These are phyloP conservation scores for Eumeta japonica DNA, from an alignment of 1,140 invertebrate species.

Conservation along the genomic window DNA sequence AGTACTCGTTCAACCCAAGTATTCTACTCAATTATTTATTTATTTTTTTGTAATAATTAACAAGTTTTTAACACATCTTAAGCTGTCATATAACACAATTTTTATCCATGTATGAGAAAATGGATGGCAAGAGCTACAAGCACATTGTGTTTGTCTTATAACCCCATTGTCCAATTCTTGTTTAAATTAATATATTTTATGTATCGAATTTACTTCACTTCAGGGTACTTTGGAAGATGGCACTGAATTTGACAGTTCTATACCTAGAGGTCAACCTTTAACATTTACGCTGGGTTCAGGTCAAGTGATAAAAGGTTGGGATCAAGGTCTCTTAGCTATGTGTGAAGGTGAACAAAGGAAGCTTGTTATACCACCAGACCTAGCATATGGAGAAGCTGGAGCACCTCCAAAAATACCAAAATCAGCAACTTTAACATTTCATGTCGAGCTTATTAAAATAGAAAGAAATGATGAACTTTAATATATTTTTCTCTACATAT, in stretches of 20 bases:
- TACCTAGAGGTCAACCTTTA: slow-evolving; percentile 69
- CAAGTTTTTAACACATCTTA: slow-evolving; percentile 1
- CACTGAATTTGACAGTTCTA: slow-evolving; percentile 82
- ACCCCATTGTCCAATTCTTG: background rate
- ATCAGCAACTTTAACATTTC: slow-evolving; percentile 77
- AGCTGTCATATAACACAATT: background rate
- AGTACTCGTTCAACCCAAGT: too few species aligned
- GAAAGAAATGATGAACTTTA: slow-evolving; percentile 60
- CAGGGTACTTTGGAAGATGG: slow-evolving; percentile 83
- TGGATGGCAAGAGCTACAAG: too few species aligned
- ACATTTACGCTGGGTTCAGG: slow-evolving; percentile 76
- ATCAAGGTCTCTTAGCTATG: slow-evolving; percentile 83
- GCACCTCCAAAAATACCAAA: slow-evolving; percentile 79
- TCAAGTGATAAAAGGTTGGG: slow-evolving; percentile 85
- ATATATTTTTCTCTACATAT: too few species aligned
- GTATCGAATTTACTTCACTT: slow-evolving; percentile 13
- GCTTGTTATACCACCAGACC: slow-evolving; percentile 79
- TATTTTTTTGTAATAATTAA: background rate
- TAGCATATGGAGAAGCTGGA: slow-evolving; percentile 77
- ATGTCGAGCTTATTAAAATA: slow-evolving; percentile 81
- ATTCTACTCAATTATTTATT: too few species aligned
- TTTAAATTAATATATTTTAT: slow-evolving; percentile 5
- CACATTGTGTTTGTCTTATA: too few species aligned
- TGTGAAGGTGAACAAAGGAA: slow-evolving; percentile 84
- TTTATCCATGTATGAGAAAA: too few species aligned